Evolutionary conservation across 1,140 invertebrate genomes (phyloP), one percentile per base, ranked within the genome.

Genomic region (Drosophila busckii): DNA sequence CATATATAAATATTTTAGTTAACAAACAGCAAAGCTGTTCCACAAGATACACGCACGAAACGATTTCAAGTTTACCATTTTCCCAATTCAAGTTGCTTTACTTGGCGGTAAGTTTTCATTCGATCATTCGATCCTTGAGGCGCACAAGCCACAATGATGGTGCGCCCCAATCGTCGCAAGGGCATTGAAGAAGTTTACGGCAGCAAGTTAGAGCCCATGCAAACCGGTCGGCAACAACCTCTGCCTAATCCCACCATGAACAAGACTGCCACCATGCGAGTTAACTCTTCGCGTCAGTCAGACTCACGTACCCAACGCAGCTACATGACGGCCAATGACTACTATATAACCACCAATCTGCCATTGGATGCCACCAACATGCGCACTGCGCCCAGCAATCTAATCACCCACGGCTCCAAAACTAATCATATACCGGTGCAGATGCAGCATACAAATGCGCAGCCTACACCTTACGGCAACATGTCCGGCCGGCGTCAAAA

Each of bases 151-250:
- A 42, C 28, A 19, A 67, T 29, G 28, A 83, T 86, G 78, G 63
- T 86, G 15, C 73, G 84, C 4, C 45, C 64, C 6, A 60, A 16
- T 46, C 58, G 70, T 10, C 84, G 83, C 25, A 85, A 85, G 38
- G 53, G 58, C 6, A 63, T 85, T 41, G 84, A 86, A 22, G 84
- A 86, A 45, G 58, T 86, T 0, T 86, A 86, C 16, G 73, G 71
- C 9, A 41, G 60, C 34, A 85, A 85, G 44, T 17, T 70, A 29
- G 83, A 85, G 1, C 4, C 62, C 0, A 9, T 65, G 12, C 73
- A 70, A n/a, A 29, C 83, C 3, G 50, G 32, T 1, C 63, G 76
- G 37, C 48, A 55, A 0, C 48, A 62, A n/a, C 25, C 15, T 5
- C 23, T 52, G 0, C 26, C 53, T 0, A 67, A 68, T 2, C 49